phyloP scores from a whole-genome alignment of 1,140 invertebrate species.

The Tetramorium alpestre region DNA sequence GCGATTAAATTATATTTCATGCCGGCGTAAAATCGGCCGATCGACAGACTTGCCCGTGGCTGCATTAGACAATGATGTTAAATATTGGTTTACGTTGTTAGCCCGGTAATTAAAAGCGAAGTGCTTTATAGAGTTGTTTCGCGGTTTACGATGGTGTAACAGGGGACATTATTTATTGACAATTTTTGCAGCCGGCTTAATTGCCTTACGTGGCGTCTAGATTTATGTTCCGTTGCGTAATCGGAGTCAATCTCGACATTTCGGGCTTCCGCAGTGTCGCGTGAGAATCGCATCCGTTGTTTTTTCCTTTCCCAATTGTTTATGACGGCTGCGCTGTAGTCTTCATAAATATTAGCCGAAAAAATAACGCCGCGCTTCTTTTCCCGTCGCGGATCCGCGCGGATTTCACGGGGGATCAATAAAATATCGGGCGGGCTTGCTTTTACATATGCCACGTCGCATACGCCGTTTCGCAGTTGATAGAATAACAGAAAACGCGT shows the following conservation, averaged over 20 bases:
- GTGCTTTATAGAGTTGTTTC: slow-evolving; percentile 37
- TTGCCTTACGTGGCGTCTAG: not conserved
- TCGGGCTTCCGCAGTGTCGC: not conserved
- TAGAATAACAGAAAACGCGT: slow-evolving; percentile 74
- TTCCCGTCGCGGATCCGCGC: slow-evolving; percentile 39
- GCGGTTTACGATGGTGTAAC: slow-evolving; percentile 22
- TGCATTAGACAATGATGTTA: slow-evolving; percentile 16
- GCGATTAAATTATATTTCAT: slow-evolving; percentile 47
- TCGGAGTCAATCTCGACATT: not conserved
- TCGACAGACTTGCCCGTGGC: slow-evolving; percentile 10
- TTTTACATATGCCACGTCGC: slow-evolving; percentile 63
- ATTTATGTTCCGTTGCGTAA: slow-evolving; percentile 12
- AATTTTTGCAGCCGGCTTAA: slow-evolving; percentile 28
- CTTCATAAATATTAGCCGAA: slow-evolving; percentile 44
- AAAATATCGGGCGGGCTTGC: slow-evolving; percentile 67
- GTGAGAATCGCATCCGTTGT: not conserved
- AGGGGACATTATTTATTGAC: not conserved
- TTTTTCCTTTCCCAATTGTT: not conserved
- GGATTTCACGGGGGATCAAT: slow-evolving; percentile 56
- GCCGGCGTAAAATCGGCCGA: slow-evolving; percentile 33
- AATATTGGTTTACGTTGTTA: not conserved
- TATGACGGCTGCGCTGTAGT: not conserved
- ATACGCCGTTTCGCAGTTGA: slow-evolving; percentile 63
- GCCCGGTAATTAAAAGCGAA: slow-evolving; percentile 31
- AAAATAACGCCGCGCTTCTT: slow-evolving; percentile 36